These are phyloP conservation scores for Chrysodeixis includens DNA, from an alignment of 2,888 invertebrate genomes.

Conservation along the genomic window DNA sequence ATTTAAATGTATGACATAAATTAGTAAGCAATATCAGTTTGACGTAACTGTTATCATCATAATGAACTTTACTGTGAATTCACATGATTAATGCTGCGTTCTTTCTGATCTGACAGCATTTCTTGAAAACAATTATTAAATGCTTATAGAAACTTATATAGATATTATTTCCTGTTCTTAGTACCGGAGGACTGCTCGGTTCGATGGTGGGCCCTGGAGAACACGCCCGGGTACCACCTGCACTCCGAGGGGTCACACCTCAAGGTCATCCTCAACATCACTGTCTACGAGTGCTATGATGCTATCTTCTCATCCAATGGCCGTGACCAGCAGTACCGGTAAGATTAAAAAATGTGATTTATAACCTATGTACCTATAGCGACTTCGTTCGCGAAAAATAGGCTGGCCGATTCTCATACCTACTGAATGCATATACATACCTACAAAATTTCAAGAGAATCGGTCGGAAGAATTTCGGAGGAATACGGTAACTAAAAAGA, in stretches of 20 bases:
- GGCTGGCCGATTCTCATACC: too few species aligned
- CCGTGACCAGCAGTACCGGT: constrained; percentile 70
- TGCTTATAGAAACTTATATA: background rate
- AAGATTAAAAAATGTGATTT: constrained; percentile 14
- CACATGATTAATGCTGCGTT: background rate
- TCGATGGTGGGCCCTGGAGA: constrained; percentile 93
- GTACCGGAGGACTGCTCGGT: constrained; percentile 84
- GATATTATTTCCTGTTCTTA: constrained; percentile 43
- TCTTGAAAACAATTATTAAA: background rate
- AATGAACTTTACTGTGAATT: too few species aligned
- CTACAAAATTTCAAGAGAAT: too few species aligned
- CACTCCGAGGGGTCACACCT: constrained; percentile 90
- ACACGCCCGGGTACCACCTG: constrained; percentile 93
- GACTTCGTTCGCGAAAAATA: too few species aligned
- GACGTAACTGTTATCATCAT: too few species aligned
- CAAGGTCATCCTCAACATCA: constrained; percentile 89
- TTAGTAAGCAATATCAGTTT: too few species aligned
- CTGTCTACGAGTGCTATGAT: constrained; percentile 91
- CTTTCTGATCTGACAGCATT: background rate
- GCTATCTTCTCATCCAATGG: constrained; percentile 70
- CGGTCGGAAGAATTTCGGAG: too few species aligned
- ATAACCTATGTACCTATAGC: too few species aligned
- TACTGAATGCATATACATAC: too few species aligned
- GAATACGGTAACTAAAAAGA: too few species aligned
- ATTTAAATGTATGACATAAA: too few species aligned